Percentiles rank a stretch among this genome's conserved stretches.
These are phyloP conservation scores for Pempheris klunzingeri DNA, from an alignment of 2,797 vertebrate genomes.

Conservation along the genomic window DNA sequence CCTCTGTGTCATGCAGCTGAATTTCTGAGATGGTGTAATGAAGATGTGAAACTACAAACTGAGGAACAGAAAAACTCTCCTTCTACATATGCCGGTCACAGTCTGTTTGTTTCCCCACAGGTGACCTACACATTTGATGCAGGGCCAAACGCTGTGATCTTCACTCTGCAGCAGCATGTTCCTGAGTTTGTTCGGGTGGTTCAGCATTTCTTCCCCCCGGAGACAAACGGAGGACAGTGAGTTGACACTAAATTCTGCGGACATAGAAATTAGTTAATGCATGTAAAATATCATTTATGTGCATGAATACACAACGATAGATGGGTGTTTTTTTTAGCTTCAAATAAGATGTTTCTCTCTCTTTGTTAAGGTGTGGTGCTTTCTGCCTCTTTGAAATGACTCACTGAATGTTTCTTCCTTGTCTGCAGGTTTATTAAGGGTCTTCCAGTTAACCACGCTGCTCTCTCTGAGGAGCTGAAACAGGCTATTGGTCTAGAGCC, in stretches of 20 bases:
- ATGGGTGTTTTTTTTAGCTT: neutral
- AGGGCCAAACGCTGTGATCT: conserved; percentile 95
- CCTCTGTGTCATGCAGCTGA: conserved; percentile 22
- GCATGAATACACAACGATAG: neutral
- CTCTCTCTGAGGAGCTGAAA: conserved; percentile 85
- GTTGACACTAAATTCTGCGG: conserved; percentile 55
- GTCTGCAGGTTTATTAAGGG: conserved; percentile 90
- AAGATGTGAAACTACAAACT: conserved; percentile 65
- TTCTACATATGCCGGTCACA: neutral
- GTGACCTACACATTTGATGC: conserved; percentile 96
- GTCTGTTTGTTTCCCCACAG: conserved; percentile 75
- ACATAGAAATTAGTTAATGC: neutral
- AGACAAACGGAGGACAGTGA: conserved; percentile 89
- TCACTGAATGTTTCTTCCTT: conserved; percentile 14
- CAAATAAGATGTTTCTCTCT: neutral
- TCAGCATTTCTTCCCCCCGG: conserved; percentile 89
- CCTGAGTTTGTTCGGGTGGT: conserved; percentile 90
- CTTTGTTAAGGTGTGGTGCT: neutral
- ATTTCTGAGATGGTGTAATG: conserved; percentile 51
- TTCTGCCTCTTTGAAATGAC: conserved; percentile 9
- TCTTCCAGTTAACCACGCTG: conserved; percentile 75
- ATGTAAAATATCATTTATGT: neutral
- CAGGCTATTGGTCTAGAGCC: conserved; percentile 82
- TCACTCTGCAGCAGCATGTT: conserved; percentile 86
- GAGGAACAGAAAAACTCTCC: conserved; percentile 30